Evolutionary conservation across 2,888 invertebrate genomes (phyloP).

Genomic region (Caenorhabditis sinica): DNA sequence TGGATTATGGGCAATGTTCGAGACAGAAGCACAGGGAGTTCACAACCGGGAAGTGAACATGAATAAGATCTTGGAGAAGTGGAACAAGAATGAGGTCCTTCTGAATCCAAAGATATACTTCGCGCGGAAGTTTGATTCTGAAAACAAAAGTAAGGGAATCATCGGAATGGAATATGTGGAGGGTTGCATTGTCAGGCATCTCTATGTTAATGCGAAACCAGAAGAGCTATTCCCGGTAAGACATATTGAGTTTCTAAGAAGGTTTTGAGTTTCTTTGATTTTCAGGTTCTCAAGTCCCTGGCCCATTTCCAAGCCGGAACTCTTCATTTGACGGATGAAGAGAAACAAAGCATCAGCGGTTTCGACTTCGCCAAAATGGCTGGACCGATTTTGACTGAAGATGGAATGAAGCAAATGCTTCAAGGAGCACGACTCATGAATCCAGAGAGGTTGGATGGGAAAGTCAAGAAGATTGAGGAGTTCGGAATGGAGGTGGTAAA

Average conservation of each 20-base stretch:
- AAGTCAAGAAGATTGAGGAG: slow-evolving; percentile 20
- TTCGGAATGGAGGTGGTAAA: slow-evolving; percentile 37
- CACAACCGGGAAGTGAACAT: slow-evolving; percentile 55
- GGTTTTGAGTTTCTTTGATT: not conserved
- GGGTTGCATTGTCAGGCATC: slow-evolving; percentile 28
- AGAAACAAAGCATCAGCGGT: slow-evolving; percentile 24
- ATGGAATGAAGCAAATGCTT: slow-evolving; percentile 34
- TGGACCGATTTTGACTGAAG: slow-evolving; percentile 20
- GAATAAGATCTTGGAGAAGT: slow-evolving; percentile 26
- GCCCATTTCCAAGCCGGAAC: slow-evolving; percentile 47
- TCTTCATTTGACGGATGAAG: slow-evolving; percentile 30
- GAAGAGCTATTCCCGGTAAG: slow-evolving; percentile 36
- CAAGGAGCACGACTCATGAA: slow-evolving; percentile 5
- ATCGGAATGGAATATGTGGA: slow-evolving; percentile 52
- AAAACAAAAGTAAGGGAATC: slow-evolving; percentile 44
- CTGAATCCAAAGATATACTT: slow-evolving; percentile 41
- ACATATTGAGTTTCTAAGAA: not conserved
- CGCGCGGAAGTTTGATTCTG: slow-evolving; percentile 22
- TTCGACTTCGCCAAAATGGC: slow-evolving; percentile 36
- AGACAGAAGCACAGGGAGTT: slow-evolving; percentile 4
- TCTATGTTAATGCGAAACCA: slow-evolving; percentile 26
- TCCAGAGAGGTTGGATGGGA: slow-evolving; percentile 16
- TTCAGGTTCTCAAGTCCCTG: slow-evolving; percentile 43
- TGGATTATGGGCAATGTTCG: not conserved
- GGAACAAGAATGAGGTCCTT: slow-evolving; percentile 2